A percentile compares a stretch with the other conserved stretches of the same genome.
Evolutionary conservation across 2,888 invertebrate species (phyloP).

Genomic region (Ceriagrion tenellum): DNA sequence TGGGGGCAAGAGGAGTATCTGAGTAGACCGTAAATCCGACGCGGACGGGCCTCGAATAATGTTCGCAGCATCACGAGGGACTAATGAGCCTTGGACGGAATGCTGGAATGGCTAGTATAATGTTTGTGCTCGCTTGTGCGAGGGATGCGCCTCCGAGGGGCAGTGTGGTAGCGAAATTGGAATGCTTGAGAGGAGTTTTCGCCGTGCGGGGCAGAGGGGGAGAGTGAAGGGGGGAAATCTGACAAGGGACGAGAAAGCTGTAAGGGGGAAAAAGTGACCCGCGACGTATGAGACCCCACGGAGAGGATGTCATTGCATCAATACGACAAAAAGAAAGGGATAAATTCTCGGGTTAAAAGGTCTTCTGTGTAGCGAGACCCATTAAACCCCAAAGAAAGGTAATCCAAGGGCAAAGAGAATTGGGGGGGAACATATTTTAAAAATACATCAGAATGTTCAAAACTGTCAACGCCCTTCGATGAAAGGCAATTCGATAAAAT

Average conservation of each 20-base stretch:
- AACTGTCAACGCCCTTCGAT: background rate
- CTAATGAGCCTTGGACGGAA: conserved; percentile 52
- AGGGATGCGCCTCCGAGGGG: conserved; percentile 41
- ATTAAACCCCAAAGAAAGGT: background rate
- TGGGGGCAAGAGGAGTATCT: background rate
- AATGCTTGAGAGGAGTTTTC: conserved; percentile 47
- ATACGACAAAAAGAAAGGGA: background rate
- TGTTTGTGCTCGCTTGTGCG: background rate
- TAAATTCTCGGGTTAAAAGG: background rate
- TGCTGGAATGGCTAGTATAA: background rate
- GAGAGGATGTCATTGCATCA: background rate
- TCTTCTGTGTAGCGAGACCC: background rate
- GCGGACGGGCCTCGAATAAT: conserved; percentile 49
- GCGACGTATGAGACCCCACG: background rate
- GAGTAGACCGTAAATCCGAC: conserved; percentile 25
- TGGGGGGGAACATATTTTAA: background rate
- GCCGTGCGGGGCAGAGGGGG: background rate
- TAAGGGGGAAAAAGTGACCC: background rate
- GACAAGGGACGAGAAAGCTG: background rate
- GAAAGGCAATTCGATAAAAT: background rate
- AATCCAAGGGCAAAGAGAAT: background rate
- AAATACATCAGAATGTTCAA: background rate
- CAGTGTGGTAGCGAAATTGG: conserved; percentile 47
- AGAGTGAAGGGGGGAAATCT: background rate
- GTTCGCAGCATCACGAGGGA: conserved; percentile 46